phyloP scores from a whole-genome alignment of 2,797 vertebrate genomes.

The Anguilla obscura region DNA sequence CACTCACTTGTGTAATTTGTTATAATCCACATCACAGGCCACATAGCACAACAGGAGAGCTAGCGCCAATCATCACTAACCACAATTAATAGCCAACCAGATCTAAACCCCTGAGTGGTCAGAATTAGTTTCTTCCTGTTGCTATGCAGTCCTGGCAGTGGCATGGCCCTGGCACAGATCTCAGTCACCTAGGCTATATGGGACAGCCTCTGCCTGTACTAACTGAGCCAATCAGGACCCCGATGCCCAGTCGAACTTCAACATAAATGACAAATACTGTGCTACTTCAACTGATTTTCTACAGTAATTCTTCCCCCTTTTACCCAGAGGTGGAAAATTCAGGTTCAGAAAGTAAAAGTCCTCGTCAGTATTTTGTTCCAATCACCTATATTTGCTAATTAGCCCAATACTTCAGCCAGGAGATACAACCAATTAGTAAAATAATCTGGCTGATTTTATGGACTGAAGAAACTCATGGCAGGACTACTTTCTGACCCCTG shows the following conservation, averaged over 20 bases:
- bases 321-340: too few relatives aligned
- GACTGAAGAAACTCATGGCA: not conserved
- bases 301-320: not conserved
- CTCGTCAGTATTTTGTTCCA: not conserved
- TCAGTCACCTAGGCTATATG: not conserved
- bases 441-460: not conserved
- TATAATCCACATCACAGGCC: not conserved
- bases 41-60: not conserved
- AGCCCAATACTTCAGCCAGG: not conserved
- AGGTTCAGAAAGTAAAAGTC: too few relatives aligned
- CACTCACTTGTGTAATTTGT: not conserved
- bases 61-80: not conserved
- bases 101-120: not conserved
- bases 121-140: not conserved
- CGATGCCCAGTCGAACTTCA: not conserved
- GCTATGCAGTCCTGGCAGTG: not conserved
- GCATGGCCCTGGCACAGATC: not conserved
- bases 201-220: not conserved
- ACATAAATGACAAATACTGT: not conserved
- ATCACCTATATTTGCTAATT: not conserved
- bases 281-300: not conserved
- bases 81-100: not conserved
- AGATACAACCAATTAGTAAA: not conserved
- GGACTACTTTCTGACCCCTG: not conserved
- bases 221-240: not conserved